These are phyloP conservation scores for Diuraphis noxia DNA, from an alignment of 1,140 invertebrate genomes.

Conservation along the genomic window DNA sequence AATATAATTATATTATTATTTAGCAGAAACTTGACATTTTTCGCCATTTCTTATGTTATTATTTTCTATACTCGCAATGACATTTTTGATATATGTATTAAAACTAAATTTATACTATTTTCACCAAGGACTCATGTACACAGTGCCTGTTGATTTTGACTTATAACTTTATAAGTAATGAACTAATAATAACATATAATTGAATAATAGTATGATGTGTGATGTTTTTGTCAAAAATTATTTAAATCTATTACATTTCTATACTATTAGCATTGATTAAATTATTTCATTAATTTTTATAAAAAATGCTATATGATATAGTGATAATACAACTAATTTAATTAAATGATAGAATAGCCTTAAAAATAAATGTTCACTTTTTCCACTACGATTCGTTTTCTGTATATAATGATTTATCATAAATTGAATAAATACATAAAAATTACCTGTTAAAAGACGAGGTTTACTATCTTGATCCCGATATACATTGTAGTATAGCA, in stretches of 20 bases:
- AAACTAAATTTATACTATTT: not conserved
- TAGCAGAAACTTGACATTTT: not conserved
- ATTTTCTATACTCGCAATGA: not conserved
- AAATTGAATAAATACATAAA: not conserved
- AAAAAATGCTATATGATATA: too few relatives aligned
- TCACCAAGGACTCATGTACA: not conserved
- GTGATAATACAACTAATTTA: not conserved
- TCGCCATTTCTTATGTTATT: not conserved
- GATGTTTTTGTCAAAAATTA: not conserved
- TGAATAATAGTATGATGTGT: not conserved
- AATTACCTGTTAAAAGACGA: too few relatives aligned
- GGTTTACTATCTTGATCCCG: not conserved
- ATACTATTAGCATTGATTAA: too few relatives aligned
- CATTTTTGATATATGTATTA: not conserved
- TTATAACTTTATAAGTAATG: not conserved
- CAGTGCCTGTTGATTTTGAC: not conserved
- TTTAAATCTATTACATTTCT: not conserved
- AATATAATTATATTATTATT: too few relatives aligned
- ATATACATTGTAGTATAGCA: not conserved
- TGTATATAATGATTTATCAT: too few relatives aligned
- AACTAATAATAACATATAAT: not conserved
- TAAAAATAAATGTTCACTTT: accelerated
- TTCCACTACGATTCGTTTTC: not conserved
- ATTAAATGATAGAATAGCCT: not conserved
- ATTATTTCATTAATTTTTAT: too few relatives aligned